phyloP scores from a whole-genome alignment of 2,113 vertebrate genomes.

The Leucopternis melanops region DNA sequence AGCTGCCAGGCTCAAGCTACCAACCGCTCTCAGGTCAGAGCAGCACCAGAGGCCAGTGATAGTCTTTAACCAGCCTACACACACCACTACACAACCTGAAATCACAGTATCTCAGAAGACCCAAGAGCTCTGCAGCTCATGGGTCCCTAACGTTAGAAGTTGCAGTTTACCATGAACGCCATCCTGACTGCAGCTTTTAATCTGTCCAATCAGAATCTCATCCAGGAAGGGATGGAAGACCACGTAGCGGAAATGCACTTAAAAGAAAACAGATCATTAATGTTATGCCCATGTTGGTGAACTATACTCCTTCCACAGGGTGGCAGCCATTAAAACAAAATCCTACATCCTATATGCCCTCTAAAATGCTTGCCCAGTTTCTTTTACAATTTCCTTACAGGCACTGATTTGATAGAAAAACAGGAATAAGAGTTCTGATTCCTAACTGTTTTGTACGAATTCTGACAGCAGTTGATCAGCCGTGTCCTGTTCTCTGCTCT shows the following conservation, averaged over 20 bases:
- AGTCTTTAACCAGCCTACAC: not conserved
- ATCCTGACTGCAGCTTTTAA: conserved; percentile 94
- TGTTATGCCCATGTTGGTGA: not conserved
- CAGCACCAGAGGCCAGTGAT: fast-evolving
- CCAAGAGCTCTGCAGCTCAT: not conserved
- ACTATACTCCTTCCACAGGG: not conserved
- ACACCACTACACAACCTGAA: not conserved
- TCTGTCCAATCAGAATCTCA: conserved; percentile 90
- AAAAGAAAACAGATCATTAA: not conserved
- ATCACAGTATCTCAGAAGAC: not conserved
- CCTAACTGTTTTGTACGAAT: not conserved
- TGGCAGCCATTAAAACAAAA: conserved; percentile 22
- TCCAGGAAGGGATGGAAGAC: conserved; percentile 96
- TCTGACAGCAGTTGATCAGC: not conserved
- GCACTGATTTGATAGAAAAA: not conserved
- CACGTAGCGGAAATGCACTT: conserved; percentile 93
- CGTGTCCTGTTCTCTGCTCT: not conserved
- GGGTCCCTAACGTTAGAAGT: fast-evolving
- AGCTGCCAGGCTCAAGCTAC: not conserved
- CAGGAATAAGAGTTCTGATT: not conserved
- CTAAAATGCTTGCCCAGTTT: not conserved
- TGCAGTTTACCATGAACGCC: conserved; percentile 83
- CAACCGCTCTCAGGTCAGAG: not conserved
- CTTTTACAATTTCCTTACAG: not conserved
- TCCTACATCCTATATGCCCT: not conserved